Evolutionary conservation across 2,888 invertebrate species (phyloP), one percentile per base, ranked within the genome.

Genomic region (Gymnoscelis rufifasciata): DNA sequence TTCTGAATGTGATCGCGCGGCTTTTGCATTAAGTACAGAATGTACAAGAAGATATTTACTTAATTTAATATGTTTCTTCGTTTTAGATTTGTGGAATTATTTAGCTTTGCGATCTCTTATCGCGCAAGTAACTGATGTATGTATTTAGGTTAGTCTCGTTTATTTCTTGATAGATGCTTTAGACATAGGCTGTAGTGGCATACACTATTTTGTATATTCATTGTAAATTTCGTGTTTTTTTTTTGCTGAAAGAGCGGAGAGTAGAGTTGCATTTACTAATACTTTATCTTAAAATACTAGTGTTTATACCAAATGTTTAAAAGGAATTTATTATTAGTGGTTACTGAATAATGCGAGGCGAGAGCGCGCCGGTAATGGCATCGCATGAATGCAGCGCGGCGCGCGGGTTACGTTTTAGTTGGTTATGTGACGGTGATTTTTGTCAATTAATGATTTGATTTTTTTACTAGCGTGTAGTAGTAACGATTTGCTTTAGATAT

Each of bases 211-310:
- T 60, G 60, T 81, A 77, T 76, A 74, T 74, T 70, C 74, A 76
- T 83, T 84, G 82, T 82, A 81, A 65, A 80, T 80, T 79, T 78
- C 70, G 78, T 71, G 76, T 76, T 56, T 66, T 66, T 52, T 57
- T 64, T 72, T 68, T 69, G 73, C 73, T 67, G 71, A 62, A 53
- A 59, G 58, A 66, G 69, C 64, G 59, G 64, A 67, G 75, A 78
- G 77, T 83, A 83, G 80, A 68, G 19, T 78, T 86, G 88, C 88
- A 87, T 88, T 88, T 87, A 87, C 88, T 87, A 87, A 86, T 87
- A 77, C 83, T 82, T 83, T 84, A 83, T 78, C 61, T 70, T 84
- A 86, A 82, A 65, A 44, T 52, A 57, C 72, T 83, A 83, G 78
- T 73, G 78, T 81, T 82, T 78, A 79, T 86, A 86, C 87, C 87